Evolutionary conservation across 2,888 invertebrate species (phyloP).

Genomic region (Molorchus minor): DNA sequence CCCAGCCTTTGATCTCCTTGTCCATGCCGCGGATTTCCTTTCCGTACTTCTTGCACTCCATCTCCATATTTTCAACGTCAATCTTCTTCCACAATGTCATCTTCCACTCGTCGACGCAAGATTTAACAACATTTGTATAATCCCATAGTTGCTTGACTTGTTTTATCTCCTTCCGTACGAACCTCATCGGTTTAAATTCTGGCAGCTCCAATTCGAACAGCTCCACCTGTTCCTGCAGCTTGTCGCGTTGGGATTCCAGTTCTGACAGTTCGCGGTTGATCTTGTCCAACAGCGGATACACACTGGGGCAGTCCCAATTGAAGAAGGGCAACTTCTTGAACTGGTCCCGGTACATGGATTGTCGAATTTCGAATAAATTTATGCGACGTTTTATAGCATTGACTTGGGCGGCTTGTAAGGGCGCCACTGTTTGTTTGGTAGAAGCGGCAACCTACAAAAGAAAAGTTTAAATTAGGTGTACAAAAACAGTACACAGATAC

Average conservation of each 20-base stretch:
- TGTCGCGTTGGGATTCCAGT: constrained; percentile 75
- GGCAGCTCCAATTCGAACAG: constrained; percentile 89
- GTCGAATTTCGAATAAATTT: constrained; percentile 80
- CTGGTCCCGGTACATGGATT: constrained; percentile 78
- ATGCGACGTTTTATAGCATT: constrained; percentile 86
- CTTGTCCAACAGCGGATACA: constrained; percentile 76
- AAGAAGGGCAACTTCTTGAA: constrained; percentile 72
- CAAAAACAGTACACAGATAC: no score
- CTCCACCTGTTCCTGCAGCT: constrained; percentile 76
- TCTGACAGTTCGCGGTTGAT: constrained; percentile 71
- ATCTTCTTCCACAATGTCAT: constrained; percentile 93
- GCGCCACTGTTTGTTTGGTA: constrained; percentile 86
- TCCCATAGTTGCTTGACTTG: constrained; percentile 89
- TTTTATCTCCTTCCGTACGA: constrained; percentile 79
- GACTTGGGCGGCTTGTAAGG: constrained; percentile 88
- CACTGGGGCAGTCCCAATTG: constrained; percentile 71
- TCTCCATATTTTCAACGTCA: constrained; percentile 93
- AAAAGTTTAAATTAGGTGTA: no score
- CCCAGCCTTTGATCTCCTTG: constrained; percentile 82
- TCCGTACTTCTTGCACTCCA: constrained; percentile 89
- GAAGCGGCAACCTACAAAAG: constrained; percentile 70
- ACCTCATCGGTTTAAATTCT: constrained; percentile 80
- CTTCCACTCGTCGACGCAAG: constrained; percentile 91
- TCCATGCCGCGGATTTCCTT: constrained; percentile 84
- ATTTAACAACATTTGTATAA: constrained; percentile 81